Evolutionary conservation across 2,113 vertebrate genomes (phyloP), one percentile per base, ranked within the genome.

Genomic region (Clinocottus analis): DNA sequence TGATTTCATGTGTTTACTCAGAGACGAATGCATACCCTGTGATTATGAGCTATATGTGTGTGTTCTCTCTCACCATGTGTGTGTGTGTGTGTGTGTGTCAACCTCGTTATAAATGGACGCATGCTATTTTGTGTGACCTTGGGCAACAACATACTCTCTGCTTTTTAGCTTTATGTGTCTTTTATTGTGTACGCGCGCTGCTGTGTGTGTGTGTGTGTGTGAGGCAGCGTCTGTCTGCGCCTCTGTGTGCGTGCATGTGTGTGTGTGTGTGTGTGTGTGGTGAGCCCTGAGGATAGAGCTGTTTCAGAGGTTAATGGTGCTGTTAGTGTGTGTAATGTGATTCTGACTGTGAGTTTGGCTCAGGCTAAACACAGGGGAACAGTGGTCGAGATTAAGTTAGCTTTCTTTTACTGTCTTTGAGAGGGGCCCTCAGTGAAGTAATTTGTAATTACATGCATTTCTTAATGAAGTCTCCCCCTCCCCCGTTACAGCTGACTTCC

Each of bases 261-360:
- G 4, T 49, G 43, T 79, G 5, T 49, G 43, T 80, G 56, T 63
- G 65, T 43, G 72, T 60, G 82, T 21, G 37, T 82, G 84, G 5
- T 49, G 43, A 53, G 88, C 90, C 91, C 87, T 59, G 80, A 79
- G 91, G 94, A 91, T 79, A 90, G 91, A 90, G 90, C 87, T 86
- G 90, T 90, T 92, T 87, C 90, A 87, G 89, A 89, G 90, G 89
- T 91, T 93, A 94, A 94, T 94, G 93, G 92, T 87, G 86, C 94
- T 94, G 93, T 94, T 94, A 94, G 93, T 92, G 93, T 91, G 87
- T 85, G 90, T 94, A 95, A 95, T 94, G 91, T 90, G 90, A 94
- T 95, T 94, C 89, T 85, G 90, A 90, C 84, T 91, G 90, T 91
- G 91, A 93, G 91, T 92, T 94, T 90, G 92, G 92, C 89, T 92